These are phyloP conservation scores for Camptogramma bilineatum DNA, from an alignment of 2,888 invertebrate genomes.

Conservation along the genomic window DNA sequence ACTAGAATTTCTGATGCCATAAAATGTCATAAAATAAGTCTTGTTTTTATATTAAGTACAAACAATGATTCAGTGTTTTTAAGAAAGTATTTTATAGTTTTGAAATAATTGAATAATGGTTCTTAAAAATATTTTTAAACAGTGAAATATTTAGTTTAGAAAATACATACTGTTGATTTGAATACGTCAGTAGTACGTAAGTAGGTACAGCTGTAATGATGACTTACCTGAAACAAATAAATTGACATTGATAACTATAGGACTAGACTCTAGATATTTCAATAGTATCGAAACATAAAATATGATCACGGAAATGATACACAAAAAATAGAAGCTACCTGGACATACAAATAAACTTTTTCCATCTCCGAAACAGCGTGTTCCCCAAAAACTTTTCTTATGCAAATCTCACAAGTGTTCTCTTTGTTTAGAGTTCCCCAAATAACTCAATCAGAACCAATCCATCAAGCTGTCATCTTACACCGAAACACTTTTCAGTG, in stretches of 20 bases:
- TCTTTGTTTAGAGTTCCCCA: conserved; percentile 50
- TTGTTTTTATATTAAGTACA: background rate
- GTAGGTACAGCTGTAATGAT: background rate
- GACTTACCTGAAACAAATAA: conserved; percentile 22
- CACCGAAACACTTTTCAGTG: conserved; percentile 57
- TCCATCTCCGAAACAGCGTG: background rate
- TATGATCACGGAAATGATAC: no score
- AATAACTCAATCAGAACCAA: conserved; percentile 61
- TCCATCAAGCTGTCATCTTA: conserved; percentile 65
- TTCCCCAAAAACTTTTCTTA: conserved; percentile 37
- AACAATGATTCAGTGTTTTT: background rate
- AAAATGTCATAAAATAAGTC: background rate
- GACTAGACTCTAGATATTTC: no score
- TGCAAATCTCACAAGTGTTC: conserved; percentile 54
- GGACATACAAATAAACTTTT: conserved; percentile 12
- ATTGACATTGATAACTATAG: background rate
- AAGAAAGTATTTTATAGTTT: no score
- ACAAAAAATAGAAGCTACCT: conserved; percentile 4
- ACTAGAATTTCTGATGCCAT: no score
- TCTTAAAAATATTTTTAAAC: no score
- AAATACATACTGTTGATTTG: no score
- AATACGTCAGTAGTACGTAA: no score
- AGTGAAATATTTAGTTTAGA: no score
- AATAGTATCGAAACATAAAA: no score
- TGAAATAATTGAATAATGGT: no score